Conservation (phyloP, 2,888 invertebrate species). For the Aleiodes leptofemur region DNA sequence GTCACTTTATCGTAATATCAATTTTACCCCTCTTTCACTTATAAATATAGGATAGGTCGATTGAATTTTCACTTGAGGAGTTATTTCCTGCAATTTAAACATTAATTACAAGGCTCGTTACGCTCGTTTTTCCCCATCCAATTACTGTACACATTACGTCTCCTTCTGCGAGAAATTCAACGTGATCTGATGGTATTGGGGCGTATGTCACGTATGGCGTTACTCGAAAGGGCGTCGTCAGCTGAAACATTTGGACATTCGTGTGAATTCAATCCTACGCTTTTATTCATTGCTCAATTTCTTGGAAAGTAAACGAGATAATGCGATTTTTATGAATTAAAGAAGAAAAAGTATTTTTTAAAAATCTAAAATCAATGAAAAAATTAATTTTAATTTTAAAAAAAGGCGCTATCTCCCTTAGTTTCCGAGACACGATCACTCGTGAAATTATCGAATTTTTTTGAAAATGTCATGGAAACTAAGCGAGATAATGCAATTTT, state of each 20-base stretch:
- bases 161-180: slow-evolving; percentile 52
- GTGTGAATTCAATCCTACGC: neutral
- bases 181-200: slow-evolving; percentile 52
- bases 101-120: slow-evolving; percentile 19
- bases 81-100: neutral
- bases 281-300: neutral
- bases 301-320: neutral
- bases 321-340: too few relatives aligned
- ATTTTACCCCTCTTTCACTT: too few relatives aligned
- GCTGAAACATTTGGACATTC: slow-evolving; percentile 49
- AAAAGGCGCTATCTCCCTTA: too few relatives aligned
- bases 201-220: slow-evolving; percentile 56
- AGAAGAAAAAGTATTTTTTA: too few relatives aligned
- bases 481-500: too few relatives aligned
- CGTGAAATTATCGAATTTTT: too few relatives aligned
- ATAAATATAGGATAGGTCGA: too few relatives aligned
- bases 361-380: too few relatives aligned
- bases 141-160: slow-evolving; percentile 51
- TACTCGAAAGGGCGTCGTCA: slow-evolving; percentile 56
- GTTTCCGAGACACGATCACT: too few relatives aligned
- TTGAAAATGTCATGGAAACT: too few relatives aligned
- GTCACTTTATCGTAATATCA: neutral
- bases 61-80: too few relatives aligned
- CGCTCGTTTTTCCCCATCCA: slow-evolving; percentile 60
- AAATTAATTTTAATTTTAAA: too few relatives aligned